Evolutionary conservation across 1,140 invertebrate species (phyloP), one percentile per base, ranked within the genome.

Genomic region (Drosophila ambigua): DNA sequence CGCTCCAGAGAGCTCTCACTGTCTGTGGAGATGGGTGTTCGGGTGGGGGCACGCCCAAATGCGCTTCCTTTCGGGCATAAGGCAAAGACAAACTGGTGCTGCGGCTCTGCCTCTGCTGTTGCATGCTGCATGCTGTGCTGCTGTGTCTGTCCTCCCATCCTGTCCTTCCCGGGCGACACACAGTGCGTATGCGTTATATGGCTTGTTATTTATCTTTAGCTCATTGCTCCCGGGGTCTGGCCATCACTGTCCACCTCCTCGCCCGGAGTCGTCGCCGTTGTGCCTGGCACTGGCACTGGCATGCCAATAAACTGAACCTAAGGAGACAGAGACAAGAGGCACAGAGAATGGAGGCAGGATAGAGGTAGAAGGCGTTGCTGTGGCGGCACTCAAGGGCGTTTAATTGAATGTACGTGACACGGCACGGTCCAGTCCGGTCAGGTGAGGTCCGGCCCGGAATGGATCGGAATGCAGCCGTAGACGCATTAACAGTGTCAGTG

Each of bases 171-270:
- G 53, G 41, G 45, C 72, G 54, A 51, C 81, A 83, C 53, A 87
- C 78, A 67, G 69, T 85, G 81, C 82, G 82, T 85, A 87, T 85
- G 66, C 79, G 83, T 79, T 88, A 88, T 88, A 87, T 76, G 82
- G 83, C 83, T 79, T 87, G 82, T 82, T 87, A 87, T 87, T 87
- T 87, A 87, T 88, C 82, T 85, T 80, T 75, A 72, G 80, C 80
- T 84, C 80, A 84, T 83, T 84, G 80, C 80, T 76, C 72, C 48
- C 54, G 62, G 62, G 45, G 65, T 46, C 53, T 24, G 45, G 26
- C 26, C 65, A 69, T 46, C 50, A 31, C 16, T 41, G 43, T 28
- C 24, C 26, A 55, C 31, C 55, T 31, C 26, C 63, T 16, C 13
- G 8, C 4, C 63, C 13, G 23, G 23, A 24, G 23, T 39, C 23